Evolutionary conservation across 1,140 invertebrate species (phyloP).

Genomic region (Rhynchophorus ferrugineus): DNA sequence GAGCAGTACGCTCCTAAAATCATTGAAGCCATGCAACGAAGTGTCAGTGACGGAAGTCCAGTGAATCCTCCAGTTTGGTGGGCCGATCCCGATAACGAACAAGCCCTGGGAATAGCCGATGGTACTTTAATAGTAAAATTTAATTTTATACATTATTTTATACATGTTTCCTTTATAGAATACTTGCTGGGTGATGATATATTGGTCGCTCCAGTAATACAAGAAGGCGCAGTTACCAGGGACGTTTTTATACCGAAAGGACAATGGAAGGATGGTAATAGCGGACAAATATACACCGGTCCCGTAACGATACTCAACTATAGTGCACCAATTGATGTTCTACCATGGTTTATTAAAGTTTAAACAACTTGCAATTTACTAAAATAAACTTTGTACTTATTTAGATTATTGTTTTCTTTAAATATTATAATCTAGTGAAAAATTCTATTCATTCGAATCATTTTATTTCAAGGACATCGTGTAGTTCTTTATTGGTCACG

Average conservation of each 20-base stretch:
- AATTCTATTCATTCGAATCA: too few species aligned
- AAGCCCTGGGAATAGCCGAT: constrained; percentile 22
- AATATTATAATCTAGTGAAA: neutral
- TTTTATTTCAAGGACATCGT: too few species aligned
- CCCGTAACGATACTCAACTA: constrained; percentile 59
- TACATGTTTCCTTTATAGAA: too few species aligned
- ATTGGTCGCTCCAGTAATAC: constrained; percentile 77
- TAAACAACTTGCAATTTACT: too few species aligned
- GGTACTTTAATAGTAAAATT: too few species aligned
- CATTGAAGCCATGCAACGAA: constrained; percentile 49
- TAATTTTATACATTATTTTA: too few species aligned
- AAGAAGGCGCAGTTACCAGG: constrained; percentile 53
- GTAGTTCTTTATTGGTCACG: too few species aligned
- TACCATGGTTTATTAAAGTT: constrained; percentile 55
- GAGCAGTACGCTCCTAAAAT: constrained; percentile 58
- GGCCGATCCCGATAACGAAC: constrained; percentile 61
- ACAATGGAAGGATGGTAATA: constrained; percentile 55
- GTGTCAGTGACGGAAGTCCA: constrained; percentile 58
- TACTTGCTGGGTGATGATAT: constrained; percentile 75
- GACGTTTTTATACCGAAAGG: constrained; percentile 73
- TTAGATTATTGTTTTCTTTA: constrained; percentile 1
- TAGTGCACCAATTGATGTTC: constrained; percentile 53
- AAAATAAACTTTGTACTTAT: too few species aligned
- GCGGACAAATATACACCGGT: constrained; percentile 44
- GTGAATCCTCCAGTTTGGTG: constrained; percentile 90